Percentiles rank a stretch among this genome's conserved stretches.
phyloP scores from a whole-genome alignment of 2,113 vertebrate genomes.

The Nannobrachium achirus region DNA sequence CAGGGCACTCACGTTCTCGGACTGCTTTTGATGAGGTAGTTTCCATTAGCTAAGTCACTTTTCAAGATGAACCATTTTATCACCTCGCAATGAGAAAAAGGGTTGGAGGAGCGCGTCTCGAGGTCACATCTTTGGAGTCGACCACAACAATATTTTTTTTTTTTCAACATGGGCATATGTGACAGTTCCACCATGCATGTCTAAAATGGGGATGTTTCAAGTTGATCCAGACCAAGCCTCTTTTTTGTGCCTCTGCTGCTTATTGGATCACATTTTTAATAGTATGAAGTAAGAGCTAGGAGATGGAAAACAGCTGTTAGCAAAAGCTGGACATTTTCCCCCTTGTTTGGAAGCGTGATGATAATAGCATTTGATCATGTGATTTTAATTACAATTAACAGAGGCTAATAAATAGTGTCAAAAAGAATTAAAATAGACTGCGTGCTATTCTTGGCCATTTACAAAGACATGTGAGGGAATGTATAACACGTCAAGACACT shows the following conservation, averaged over 20 bases:
- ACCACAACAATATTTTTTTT: slow-evolving; percentile 64
- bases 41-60: slow-evolving; percentile 61
- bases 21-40: slow-evolving; percentile 35
- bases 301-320: slow-evolving; percentile 76
- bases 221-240: slow-evolving; percentile 69
- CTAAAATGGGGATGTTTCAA: slow-evolving; percentile 73
- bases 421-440: slow-evolving; percentile 47
- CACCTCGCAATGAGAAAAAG: slow-evolving; percentile 43
- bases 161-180: slow-evolving; percentile 48
- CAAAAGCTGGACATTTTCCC: slow-evolving; percentile 44
- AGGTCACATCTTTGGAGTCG: slow-evolving; percentile 47
- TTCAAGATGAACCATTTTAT: slow-evolving; percentile 59
- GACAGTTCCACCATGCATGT: slow-evolving; percentile 61
- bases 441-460: slow-evolving; percentile 56
- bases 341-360: slow-evolving; percentile 34
- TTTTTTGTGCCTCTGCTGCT: slow-evolving; percentile 63
- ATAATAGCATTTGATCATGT: slow-evolving; percentile 49
- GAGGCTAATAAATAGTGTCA: slow-evolving; percentile 34
- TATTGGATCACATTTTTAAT: slow-evolving; percentile 71
- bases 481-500: slow-evolving; percentile 50
- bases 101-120: slow-evolving; percentile 21
- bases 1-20: slow-evolving; percentile 19
- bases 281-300: slow-evolving; percentile 66
- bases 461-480: slow-evolving; percentile 53
- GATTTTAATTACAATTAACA: slow-evolving; percentile 35